Percentiles rank a stretch among this genome's conserved stretches.
phyloP scores from a whole-genome alignment of 2,888 invertebrate species.

The Pristionchus fissidentatus region DNA sequence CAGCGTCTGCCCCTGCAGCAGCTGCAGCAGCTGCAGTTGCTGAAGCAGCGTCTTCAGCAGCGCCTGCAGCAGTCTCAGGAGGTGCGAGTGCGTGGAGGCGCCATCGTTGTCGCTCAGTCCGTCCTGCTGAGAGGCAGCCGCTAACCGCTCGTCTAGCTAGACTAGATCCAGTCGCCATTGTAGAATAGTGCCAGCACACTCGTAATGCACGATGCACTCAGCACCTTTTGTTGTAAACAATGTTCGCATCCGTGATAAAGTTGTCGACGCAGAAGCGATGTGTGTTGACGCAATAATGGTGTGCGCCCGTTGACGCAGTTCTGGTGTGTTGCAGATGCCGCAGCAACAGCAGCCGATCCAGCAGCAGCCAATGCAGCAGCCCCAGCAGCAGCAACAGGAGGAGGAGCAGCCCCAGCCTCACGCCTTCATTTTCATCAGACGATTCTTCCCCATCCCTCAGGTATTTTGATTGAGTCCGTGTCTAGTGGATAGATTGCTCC shows the following conservation, averaged over 20 bases:
- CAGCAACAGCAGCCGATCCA: background rate
- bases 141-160: background rate
- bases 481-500: background rate
- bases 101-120: background rate
- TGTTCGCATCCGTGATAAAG: background rate
- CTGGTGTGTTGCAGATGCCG: constrained; percentile 7
- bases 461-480: background rate
- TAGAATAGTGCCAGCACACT: background rate
- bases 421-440: constrained; percentile 42
- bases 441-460: constrained; percentile 48
- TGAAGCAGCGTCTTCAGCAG: background rate
- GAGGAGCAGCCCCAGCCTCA: constrained; percentile 11
- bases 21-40: background rate
- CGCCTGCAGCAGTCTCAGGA: background rate
- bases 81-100: background rate
- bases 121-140: background rate
- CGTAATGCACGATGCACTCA: background rate
- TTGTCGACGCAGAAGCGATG: background rate
- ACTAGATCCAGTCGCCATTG: background rate
- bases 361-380: background rate
- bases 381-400: background rate
- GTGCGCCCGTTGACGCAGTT: background rate
- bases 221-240: constrained; percentile 13
- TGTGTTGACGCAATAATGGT: background rate
- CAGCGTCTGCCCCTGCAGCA: background rate